Evolutionary conservation across 2,113 vertebrate species (phyloP), one percentile per base, ranked within the genome.

Genomic region (Rhinolophus sinicus): DNA sequence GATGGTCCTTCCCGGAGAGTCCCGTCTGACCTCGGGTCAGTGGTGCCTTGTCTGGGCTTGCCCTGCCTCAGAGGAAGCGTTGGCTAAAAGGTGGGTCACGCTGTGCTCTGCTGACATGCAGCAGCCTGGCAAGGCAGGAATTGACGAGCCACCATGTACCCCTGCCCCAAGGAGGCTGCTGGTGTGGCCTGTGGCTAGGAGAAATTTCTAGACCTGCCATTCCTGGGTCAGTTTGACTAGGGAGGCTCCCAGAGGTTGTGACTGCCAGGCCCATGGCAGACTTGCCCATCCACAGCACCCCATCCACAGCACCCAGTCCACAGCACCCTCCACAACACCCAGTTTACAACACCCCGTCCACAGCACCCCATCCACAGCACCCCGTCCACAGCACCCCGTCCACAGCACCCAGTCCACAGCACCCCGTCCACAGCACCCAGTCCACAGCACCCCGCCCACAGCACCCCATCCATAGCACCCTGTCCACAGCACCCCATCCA

Each of bases 11-110:
- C 73, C 47, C 4, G 1, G 56, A 86, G 73, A 90, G 47, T 30
- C 8, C 4, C 12, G 12, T 81, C 81, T 47, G 62, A 52, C 90
- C 84, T 77, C 47, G 70, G 88, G 93, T 77, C 76, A 38, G 28
- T 30, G 82, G 50, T 11, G 19, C 19, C 12, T 47, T 94, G 96
- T 88, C 97, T 93, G 77, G 93, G 44, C 97, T 96, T 1, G 47
- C 77, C 87, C 67, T 64, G 88, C 47, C 77, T 90, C 50, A 47
- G 14, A 88, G 33, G 19, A 78, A 69, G 54, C 26, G 77, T 96
- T 97, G 91, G 95, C 67, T 80, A 56, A 77, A 86, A 84, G 95
- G 16, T 72, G 75, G 95, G 54, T 94, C 95, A 94, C 3, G 0
- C 80, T 70, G 60, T 77, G 90, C 92, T 91, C 90, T 93, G 85